Evolutionary conservation across 53 echinoderm and acorn worm genomes (phyloP), one percentile per base, ranked within the genome.

Genomic region (Actinopyga echinites): DNA sequence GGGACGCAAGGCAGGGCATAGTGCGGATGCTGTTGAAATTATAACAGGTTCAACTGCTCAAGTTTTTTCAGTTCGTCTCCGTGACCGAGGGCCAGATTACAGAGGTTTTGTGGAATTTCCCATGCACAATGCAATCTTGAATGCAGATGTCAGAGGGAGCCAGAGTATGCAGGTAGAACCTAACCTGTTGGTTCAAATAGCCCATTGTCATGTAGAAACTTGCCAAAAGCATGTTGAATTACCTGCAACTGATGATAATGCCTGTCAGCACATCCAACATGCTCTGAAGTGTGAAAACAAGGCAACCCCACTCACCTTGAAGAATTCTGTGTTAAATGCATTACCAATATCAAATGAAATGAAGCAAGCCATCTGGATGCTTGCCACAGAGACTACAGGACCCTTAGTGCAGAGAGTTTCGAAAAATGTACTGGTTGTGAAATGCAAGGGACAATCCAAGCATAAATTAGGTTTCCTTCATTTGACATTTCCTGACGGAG

Each of bases 361-460:
- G 49, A 96, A 93, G 80, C 96, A 96, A 75, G 88, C 91, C 20
- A 96, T 96, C 38, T 96, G 96, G 96, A 87, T 96, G 68, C 79
- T 96, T 19, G 96, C 96, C 12, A 96, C 96, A 19, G 96, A 96
- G 62, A 96, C 96, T 21, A 96, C 96, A 0, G 96, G 96, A 40
- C 96, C 96, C 9, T 69, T 96, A 24, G 96, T 96, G 4, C 96
- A 96, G 75, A 78, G 96, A 30, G 96, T 96, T 19, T 91, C 93
- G 22, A 96, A 96, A 64, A 93, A 93, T 34, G 91, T 93, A 55
- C 92, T 96, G 93, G 96, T 96, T 8, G 96, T 96, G 49, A 96
- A 96, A 69, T 93, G 96, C 58, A 96, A 96, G 58, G 79, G 86
- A 53, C 91, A 96, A 57, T 87, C 89, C 28, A 92, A 92, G 57